A percentile compares a stretch with the other conserved stretches of the same genome.
Conservation (phyloP, 2,797 vertebrate species). For the Sebastes glaucus region DNA sequence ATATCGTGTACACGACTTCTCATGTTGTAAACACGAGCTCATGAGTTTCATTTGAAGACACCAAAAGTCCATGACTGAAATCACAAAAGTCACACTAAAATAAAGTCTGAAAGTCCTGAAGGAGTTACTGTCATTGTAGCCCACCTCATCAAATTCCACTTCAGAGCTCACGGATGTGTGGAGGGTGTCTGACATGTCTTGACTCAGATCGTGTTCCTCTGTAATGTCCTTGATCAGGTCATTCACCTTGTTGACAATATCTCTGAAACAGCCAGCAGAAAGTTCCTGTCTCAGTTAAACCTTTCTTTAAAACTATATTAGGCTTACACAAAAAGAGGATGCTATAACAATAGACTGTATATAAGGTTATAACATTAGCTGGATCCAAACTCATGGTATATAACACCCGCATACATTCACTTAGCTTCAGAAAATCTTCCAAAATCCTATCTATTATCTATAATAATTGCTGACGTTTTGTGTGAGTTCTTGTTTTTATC, state of each 20-base stretch:
- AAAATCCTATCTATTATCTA: no score
- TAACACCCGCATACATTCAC: background rate
- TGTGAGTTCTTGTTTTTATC: background rate
- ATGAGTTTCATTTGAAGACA: no score
- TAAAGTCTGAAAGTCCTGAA: background rate
- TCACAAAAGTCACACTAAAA: background rate
- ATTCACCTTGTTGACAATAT: constrained; percentile 12
- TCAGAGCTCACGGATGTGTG: background rate
- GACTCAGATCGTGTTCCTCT: background rate
- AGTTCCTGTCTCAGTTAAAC: background rate
- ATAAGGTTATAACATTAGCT: background rate
- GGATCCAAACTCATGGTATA: background rate
- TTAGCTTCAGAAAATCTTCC: background rate
- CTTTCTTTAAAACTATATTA: background rate
- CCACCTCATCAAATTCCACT: constrained; percentile 29
- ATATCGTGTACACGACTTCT: no score
- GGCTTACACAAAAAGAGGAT: background rate
- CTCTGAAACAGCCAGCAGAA: constrained; percentile 19
- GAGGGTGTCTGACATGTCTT: background rate
- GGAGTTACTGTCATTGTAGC: background rate
- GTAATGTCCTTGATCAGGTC: constrained; percentile 17
- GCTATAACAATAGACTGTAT: background rate
- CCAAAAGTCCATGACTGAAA: background rate
- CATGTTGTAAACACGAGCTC: no score
- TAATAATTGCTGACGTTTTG: no score